These are phyloP conservation scores for Chironomus riparius DNA, from an alignment of 2,888 invertebrate species.

Conservation along the genomic window DNA sequence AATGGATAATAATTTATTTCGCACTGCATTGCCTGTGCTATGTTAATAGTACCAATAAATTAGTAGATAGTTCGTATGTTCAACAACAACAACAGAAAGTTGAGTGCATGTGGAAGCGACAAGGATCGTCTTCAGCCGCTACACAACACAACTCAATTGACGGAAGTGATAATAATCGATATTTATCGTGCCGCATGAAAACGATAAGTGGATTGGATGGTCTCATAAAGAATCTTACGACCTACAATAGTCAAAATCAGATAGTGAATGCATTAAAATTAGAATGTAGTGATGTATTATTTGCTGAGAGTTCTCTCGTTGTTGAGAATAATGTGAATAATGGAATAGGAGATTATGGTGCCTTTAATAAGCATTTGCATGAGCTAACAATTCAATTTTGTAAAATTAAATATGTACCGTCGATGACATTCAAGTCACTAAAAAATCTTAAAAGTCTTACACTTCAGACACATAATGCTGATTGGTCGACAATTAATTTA, in stretches of 20 bases:
- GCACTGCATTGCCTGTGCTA: conserved; percentile 4
- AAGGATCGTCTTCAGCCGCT: not conserved
- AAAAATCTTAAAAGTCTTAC: conserved; percentile 57
- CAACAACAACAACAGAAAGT: conserved; percentile 3
- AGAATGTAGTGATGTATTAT: conserved; percentile 65
- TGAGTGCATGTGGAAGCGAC: conserved; percentile 8
- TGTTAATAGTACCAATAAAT: conserved; percentile 21
- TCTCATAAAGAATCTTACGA: conserved; percentile 19
- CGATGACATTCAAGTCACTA: conserved; percentile 57
- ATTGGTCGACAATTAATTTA: conserved; percentile 71
- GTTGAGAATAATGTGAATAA: conserved; percentile 39
- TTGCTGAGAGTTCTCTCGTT: conserved; percentile 61
- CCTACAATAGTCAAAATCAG: conserved; percentile 3
- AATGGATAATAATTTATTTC: conserved; percentile 21
- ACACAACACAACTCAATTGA: not conserved
- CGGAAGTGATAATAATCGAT: conserved; percentile 5
- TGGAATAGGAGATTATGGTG: conserved; percentile 45
- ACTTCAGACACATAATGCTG: conserved; percentile 65
- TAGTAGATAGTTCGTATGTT: conserved; percentile 11
- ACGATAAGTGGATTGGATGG: conserved; percentile 26
- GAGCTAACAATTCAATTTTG: conserved; percentile 69
- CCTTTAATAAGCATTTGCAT: conserved; percentile 62
- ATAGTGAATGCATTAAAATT: conserved; percentile 46
- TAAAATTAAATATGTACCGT: conserved; percentile 65
- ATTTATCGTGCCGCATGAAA: conserved; percentile 16